phyloP scores from a whole-genome alignment of 92 coral and sea anemone genomes.

The Galaxea fascicularis region DNA sequence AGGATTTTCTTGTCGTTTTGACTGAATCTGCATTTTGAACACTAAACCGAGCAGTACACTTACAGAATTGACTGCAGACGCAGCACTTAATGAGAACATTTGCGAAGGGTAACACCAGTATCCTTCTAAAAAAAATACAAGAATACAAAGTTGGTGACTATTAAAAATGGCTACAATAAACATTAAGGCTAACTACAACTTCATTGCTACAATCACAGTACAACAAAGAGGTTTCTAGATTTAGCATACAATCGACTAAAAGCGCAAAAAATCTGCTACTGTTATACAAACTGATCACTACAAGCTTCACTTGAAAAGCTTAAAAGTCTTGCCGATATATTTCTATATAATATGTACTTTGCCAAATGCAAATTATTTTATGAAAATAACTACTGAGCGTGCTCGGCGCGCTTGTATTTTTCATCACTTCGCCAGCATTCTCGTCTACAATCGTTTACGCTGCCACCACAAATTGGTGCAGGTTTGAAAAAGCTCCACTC shows the following conservation, averaged over 20 bases:
- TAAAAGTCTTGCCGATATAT: neutral
- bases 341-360: neutral
- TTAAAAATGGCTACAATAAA: neutral
- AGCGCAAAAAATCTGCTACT: neutral
- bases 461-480: neutral
- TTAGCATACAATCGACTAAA: neutral
- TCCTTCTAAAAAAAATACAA: slow-evolving; percentile 16
- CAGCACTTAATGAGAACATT: neutral
- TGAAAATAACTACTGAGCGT: slow-evolving; percentile 9
- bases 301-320: too few relatives aligned
- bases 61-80: slow-evolving; percentile 1
- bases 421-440: neutral
- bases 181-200: neutral
- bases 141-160: slow-evolving; percentile 1
- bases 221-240: neutral
- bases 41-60: neutral
- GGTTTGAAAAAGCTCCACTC: neutral
- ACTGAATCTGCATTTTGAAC: neutral
- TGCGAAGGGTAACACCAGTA: neutral
- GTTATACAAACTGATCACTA: too few relatives aligned
- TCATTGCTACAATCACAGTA: neutral
- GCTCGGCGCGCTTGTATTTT: neutral
- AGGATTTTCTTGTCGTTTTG: too few relatives aligned
- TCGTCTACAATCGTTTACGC: slow-evolving; percentile 1
- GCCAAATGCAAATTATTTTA: slow-evolving; percentile 15